A percentile compares a stretch with the other conserved stretches of the same genome.
Evolutionary conservation across 2,888 invertebrate species (phyloP).

Genomic region (Hirtodrosophila alboralis): DNA sequence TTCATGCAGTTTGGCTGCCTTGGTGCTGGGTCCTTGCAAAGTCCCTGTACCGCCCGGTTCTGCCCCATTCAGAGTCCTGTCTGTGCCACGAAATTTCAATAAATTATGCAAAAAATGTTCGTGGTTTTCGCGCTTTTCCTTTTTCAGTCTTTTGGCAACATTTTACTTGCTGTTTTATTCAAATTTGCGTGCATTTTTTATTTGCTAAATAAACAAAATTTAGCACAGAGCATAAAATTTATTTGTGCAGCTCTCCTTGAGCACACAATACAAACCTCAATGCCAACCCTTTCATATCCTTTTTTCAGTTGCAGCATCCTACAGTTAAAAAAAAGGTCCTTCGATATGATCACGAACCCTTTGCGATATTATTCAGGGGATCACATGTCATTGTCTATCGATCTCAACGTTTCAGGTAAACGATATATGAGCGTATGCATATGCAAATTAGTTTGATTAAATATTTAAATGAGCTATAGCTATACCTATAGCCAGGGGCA

Average conservation of each 20-base stretch:
- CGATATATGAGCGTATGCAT: slow-evolving; percentile 42
- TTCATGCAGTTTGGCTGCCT: slow-evolving; percentile 64
- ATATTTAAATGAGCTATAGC: slow-evolving; percentile 74
- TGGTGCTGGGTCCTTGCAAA: slow-evolving; percentile 18
- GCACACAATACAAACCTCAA: slow-evolving; percentile 12
- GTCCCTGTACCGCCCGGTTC: slow-evolving; percentile 8
- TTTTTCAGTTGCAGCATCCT: slow-evolving; percentile 26
- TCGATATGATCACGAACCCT: slow-evolving; percentile 7
- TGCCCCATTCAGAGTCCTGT: slow-evolving; percentile 40
- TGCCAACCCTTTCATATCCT: slow-evolving; percentile 41
- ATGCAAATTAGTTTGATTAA: slow-evolving; percentile 79
- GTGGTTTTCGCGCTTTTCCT: slow-evolving; percentile 75
- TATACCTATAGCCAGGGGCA: slow-evolving; percentile 19
- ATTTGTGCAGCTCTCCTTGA: slow-evolving; percentile 13
- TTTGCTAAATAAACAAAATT: slow-evolving; percentile 69
- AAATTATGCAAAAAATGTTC: slow-evolving; percentile 78
- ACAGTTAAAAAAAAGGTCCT: slow-evolving; percentile 4
- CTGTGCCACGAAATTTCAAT: slow-evolving; percentile 74
- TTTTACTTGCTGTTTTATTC: slow-evolving; percentile 72
- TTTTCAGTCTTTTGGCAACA: slow-evolving; percentile 42
- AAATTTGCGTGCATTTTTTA: slow-evolving; percentile 78
- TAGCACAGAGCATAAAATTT: slow-evolving; percentile 40
- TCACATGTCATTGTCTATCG: slow-evolving; percentile 66
- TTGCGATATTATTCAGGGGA: slow-evolving; percentile 29
- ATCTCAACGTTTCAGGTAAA: slow-evolving; percentile 66